Evolutionary conservation across 2,888 invertebrate species (phyloP), one percentile per base, ranked within the genome.

Genomic region (Perizoma flavofasciatum): DNA sequence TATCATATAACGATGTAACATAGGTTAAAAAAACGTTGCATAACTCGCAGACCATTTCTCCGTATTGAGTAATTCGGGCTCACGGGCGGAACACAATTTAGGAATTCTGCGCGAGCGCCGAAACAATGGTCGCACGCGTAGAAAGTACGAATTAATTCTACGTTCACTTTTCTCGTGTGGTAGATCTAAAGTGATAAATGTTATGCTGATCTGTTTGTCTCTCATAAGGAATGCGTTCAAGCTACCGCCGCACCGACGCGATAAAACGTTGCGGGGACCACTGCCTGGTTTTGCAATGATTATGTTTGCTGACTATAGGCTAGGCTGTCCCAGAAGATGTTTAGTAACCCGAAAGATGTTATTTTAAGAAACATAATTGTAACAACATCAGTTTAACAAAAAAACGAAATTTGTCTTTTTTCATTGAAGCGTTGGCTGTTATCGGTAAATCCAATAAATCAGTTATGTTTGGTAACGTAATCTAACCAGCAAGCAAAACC

Each of bases 61-160:
- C 55, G 41, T 48, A 62, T 62, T 58, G 43, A 44, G 58, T 62
- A 57, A 62, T 51, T 41, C 10, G 8, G 11, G 41, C 10, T 33
- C 51, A 54, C 48, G 54, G 45, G 62, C 59, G 52, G 39, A 53
- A 56, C 59, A 58, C 6, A 10, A 44, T 56, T 63, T 61, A 55
- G 51, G 59, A 65, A 71, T 70, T 64, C 68, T 59, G 63, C 56
- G 58, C 63, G 45, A 62, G 55, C 54, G 50, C 61, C 55, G 59
- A 68, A 72, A 73, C 73, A 74, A 72, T 73, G 59, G 61, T 8
- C 35, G 49, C 41, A 4, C 53, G 61, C 39, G 65, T 75, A 77
- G 76, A 78, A 78, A 78, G 78, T 74, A 66, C 55, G 67, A 70
- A 73, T 74, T 72, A 74, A 75, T 72, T 71, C 65, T 57, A 65